Base-by-base conservation (phyloP, 2,113 vertebrate genomes). In the Oncorhynchus gorbuscha region DNA sequence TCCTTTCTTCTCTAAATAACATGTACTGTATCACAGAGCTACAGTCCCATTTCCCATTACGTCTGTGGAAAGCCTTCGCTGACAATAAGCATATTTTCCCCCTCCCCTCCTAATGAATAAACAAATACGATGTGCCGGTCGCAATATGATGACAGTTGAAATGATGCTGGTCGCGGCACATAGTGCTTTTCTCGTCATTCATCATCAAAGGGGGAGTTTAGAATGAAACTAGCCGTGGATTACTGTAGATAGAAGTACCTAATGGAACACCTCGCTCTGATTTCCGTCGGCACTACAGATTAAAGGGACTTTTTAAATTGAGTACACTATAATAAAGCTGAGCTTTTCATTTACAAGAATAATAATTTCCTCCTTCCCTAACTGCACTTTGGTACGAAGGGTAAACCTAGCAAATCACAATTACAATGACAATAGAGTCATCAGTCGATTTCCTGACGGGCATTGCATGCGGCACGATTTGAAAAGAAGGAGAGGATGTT, bases 401-500 rank as follows among this genome's bases (percentile, higher is more conserved):
- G 71, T 45, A 16, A 14, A 75, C 73, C 81, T 75, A 73, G 79
- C 73, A 26, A 77, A 79, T 71, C 6, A 12, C 71, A 90, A 86
- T 82, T 78, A 76, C 85, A 73, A 59, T 62, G n/a, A 84, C 79
- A 74, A 71, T 72, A 30, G 72, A 84, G 64, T 80, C 71, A 72
- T 73, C 69, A 84, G 82, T 80, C 81, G 78, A 79, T 81, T 83
- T 75, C 79, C 76, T 22, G 69, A 51, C 67, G 48, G 81, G 64
- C 65, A 51, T 83, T 76, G 85, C 82, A 88, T 79, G 59, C 18
- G 3, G 20, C 68, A 20, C 16, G 64, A 86, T 89, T 88, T 88
- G 79, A 90, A 69, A 84, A 78, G 73, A 79, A 76, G 77, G 77
- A 88, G 90, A 84, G 81, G 78, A 79, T 89, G 90, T 92, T 92